These are phyloP conservation scores for Teleopsis dalmanni DNA, from an alignment of 1,140 invertebrate genomes.

Conservation along the genomic window DNA sequence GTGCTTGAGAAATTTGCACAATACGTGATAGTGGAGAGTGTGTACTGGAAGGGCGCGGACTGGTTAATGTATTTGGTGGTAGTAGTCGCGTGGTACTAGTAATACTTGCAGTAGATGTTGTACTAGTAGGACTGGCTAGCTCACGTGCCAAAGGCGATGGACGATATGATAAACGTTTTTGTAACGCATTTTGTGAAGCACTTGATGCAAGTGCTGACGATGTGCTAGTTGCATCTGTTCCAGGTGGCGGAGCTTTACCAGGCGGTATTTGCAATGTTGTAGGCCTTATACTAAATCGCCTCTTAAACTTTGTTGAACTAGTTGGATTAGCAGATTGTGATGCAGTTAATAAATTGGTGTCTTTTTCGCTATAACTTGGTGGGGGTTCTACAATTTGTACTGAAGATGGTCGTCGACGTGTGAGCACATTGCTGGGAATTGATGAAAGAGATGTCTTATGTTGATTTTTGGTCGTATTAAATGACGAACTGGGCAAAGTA, in stretches of 20 bases:
- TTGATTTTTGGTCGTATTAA: conserved; percentile 1
- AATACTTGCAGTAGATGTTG: not conserved
- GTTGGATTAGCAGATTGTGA: not conserved
- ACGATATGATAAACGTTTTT: conserved; percentile 35
- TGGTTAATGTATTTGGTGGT: conserved; percentile 12
- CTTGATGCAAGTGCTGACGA: not conserved
- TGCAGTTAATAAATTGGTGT: conserved; percentile 1
- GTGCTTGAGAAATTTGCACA: conserved; percentile 40
- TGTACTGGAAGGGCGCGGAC: conserved; percentile 27
- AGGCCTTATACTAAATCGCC: conserved; percentile 39
- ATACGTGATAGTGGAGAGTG: conserved; percentile 40
- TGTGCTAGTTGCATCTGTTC: conserved; percentile 13
- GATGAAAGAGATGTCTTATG: not conserved
- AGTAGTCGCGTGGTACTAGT: conserved; percentile 21
- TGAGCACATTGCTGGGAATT: conserved; percentile 8
- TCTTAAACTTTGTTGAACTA: conserved; percentile 25
- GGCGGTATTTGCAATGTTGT: conserved; percentile 40
- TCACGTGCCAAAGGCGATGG: conserved; percentile 39
- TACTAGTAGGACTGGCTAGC: conserved; percentile 17
- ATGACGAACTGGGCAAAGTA: conserved; percentile 24
- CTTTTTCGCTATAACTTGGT: conserved; percentile 30
- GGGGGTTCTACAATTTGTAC: conserved; percentile 28
- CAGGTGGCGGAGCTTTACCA: conserved; percentile 35
- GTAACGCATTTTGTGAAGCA: conserved; percentile 30
- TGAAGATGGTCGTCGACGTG: conserved; percentile 15